phyloP scores from a whole-genome alignment of 2,113 vertebrate genomes.

The Salminus brasiliensis region DNA sequence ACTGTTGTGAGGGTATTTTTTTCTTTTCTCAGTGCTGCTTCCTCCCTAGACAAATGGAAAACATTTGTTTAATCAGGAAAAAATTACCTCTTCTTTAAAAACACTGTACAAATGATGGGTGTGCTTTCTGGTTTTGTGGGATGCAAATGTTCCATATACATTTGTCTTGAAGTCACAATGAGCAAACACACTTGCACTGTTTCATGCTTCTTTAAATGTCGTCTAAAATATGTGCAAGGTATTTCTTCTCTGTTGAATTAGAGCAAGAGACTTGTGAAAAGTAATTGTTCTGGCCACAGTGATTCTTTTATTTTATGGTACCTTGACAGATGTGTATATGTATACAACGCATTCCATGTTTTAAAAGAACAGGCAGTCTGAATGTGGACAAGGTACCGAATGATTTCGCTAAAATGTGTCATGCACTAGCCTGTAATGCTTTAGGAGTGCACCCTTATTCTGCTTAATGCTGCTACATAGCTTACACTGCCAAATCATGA shows the following conservation, averaged over 20 bases:
- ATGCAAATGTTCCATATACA: slow-evolving; percentile 8
- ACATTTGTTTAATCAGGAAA: too few relatives aligned
- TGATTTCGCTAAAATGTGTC: slow-evolving; percentile 8
- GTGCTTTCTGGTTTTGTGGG: slow-evolving; percentile 8
- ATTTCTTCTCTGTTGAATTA: neutral
- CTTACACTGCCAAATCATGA: slow-evolving; percentile 20
- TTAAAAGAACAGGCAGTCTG: slow-evolving; percentile 15
- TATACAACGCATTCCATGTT: neutral
- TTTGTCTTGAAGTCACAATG: slow-evolving; percentile 6
- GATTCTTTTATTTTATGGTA: neutral
- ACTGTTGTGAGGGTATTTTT: too few relatives aligned
- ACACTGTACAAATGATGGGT: slow-evolving; percentile 10
- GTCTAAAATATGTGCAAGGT: slow-evolving; percentile 3
- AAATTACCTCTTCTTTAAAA: slow-evolving; percentile 19
- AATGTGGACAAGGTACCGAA: slow-evolving; percentile 4
- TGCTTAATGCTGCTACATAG: neutral
- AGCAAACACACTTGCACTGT: neutral
- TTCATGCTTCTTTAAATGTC: neutral
- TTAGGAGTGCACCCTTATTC: slow-evolving; percentile 16
- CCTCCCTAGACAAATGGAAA: too few relatives aligned
- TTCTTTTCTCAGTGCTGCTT: too few relatives aligned
- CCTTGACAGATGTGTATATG: slow-evolving; percentile 1
- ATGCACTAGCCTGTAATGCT: neutral
- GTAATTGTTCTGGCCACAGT: neutral
- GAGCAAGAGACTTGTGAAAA: neutral